Base-by-base conservation (phyloP, 2,888 invertebrate species). In the Drosophila macrospina region DNA sequence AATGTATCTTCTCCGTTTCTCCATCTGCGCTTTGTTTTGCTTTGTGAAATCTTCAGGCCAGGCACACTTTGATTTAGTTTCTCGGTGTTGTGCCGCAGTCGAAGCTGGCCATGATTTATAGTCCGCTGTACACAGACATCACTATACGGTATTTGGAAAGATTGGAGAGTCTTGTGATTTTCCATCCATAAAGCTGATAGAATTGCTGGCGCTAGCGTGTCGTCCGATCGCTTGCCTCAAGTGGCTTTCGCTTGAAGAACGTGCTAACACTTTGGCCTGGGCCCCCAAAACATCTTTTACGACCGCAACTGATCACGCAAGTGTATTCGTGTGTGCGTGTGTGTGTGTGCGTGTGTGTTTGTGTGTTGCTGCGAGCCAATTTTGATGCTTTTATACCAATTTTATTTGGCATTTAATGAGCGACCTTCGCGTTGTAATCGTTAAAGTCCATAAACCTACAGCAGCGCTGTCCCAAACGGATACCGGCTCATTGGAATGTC, bases 381-480 rank as follows among this genome's bases (percentile, higher is more conserved):
- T 84, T 67, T 77, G 56, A 61, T 70, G 60, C 73, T 73, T 78
- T 71, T 81, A 69, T 86, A 78, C 75, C 73, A 76, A 87, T 86
- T 86, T 89, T 74, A 89, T 86, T 86, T 89, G 80, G 88, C 89
- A 78, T 89, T 89, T 89, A 86, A 87, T 86, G 86, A 85, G 82
- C 85, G 86, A 85, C 89, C 86, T 86, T 86, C 86, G 86, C 60
- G 75, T 85, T 88, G 89, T 89, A 86, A 85, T 85, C 89, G 89
- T 67, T 55, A 32, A 51, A 54, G 64, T 69, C 72, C 71, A 80
- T 84, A 88, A 84, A 88, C 89, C 89, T 80, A 84, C 89, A 88
- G 78, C 84, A 73, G 67, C 52, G 67, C 30, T 47, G 42, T 11
- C 24, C 8, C 20, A 32, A 16, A 16, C 24, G 26, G 42, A 34